These are phyloP conservation scores for Ladona fulva DNA, from an alignment of 1,140 invertebrate genomes.

Conservation along the genomic window DNA sequence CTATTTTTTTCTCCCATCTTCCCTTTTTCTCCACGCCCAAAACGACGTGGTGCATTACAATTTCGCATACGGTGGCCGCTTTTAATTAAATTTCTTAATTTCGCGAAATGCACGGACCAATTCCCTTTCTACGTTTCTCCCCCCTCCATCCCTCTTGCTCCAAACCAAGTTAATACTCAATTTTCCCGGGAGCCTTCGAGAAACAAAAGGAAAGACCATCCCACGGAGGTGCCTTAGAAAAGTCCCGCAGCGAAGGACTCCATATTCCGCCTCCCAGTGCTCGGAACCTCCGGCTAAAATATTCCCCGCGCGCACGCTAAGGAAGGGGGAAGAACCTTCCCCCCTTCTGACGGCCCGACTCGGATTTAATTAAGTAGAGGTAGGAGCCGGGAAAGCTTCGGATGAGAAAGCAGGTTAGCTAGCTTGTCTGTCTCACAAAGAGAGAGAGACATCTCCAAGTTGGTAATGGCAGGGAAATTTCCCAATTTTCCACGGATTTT, in stretches of 20 bases:
- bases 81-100: constrained; percentile 11
- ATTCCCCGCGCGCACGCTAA: too few species aligned
- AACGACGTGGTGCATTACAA: constrained; percentile 8
- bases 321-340: not conserved
- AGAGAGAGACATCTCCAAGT: too few species aligned
- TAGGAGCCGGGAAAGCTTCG: too few species aligned
- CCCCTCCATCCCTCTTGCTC: not conserved
- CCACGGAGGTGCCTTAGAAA: too few species aligned
- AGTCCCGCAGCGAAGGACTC: too few species aligned
- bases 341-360: not conserved
- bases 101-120: not conserved
- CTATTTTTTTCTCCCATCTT: not conserved
- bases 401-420: too few species aligned
- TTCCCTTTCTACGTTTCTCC: not conserved
- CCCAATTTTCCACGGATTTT: too few species aligned
- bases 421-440: too few species aligned
- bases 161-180: not conserved
- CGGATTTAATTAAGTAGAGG: not conserved
- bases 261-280: too few species aligned
- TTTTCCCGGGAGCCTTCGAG: not conserved
- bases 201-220: not conserved
- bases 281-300: too few species aligned
- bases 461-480: too few species aligned
- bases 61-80: not conserved
- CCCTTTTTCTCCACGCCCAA: not conserved